Percentiles rank a stretch among this genome's conserved stretches.
phyloP scores from a whole-genome alignment of 2,888 invertebrate genomes.

The Lobophora halterata region DNA sequence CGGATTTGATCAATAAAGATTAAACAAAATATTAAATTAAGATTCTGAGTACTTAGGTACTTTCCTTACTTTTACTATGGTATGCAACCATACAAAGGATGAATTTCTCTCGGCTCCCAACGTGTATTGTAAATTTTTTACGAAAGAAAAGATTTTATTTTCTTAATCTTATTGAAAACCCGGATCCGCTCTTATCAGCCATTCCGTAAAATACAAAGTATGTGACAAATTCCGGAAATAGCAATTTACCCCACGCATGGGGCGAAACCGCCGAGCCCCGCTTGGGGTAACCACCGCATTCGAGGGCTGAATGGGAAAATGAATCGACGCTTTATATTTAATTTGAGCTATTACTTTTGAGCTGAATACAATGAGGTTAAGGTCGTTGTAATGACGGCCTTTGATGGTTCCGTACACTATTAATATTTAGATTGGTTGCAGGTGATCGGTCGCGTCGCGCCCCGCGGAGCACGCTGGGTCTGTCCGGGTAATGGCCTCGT shows the following conservation, averaged over 20 bases:
- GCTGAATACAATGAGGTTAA: conserved; percentile 4
- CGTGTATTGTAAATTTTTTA: too few relatives aligned
- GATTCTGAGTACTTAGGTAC: too few relatives aligned
- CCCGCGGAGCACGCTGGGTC: too few relatives aligned
- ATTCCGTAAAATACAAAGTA: conserved; percentile 19
- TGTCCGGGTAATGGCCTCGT: too few relatives aligned
- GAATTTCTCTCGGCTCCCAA: too few relatives aligned
- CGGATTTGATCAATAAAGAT: too few relatives aligned
- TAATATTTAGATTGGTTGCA: conserved; percentile 10
- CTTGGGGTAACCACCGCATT: conserved; percentile 38
- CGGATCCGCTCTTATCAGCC: not conserved
- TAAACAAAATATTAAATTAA: too few relatives aligned
- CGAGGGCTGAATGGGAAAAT: conserved; percentile 35
- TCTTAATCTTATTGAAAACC: not conserved
- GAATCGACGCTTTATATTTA: conserved; percentile 38
- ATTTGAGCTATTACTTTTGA: conserved; percentile 16
- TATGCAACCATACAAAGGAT: too few relatives aligned
- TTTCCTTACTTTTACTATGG: too few relatives aligned
- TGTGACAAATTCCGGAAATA: conserved; percentile 25
- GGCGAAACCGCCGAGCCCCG: conserved; percentile 28
- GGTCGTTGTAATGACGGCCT: too few relatives aligned
- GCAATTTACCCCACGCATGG: conserved; percentile 18
- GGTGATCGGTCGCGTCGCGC: not conserved
- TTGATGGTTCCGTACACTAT: not conserved
- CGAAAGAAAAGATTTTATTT: too few relatives aligned